Conservation (phyloP, 2,797 vertebrate species). For the Telmatherina bonti region DNA sequence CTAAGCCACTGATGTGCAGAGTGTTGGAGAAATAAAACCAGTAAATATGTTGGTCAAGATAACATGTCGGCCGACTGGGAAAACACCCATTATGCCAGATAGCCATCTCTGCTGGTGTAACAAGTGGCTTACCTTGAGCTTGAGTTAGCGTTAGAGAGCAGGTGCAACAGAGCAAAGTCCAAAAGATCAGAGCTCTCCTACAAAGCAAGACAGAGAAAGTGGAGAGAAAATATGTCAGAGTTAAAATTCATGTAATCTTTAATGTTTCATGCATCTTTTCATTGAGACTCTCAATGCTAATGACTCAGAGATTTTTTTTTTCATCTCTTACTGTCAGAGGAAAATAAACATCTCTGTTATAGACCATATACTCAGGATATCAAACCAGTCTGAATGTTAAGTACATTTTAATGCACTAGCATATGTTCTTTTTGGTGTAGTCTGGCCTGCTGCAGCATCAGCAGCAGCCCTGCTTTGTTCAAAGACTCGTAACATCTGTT, state of each 20-base stretch:
- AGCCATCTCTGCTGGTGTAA: not conserved
- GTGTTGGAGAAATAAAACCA: too few species aligned
- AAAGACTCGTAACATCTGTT: conserved; percentile 61
- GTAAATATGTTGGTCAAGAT: too few species aligned
- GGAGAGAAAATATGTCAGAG: not conserved
- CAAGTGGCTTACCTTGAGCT: conserved; percentile 90
- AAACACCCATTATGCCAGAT: too few species aligned
- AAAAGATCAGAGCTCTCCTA: conserved; percentile 93
- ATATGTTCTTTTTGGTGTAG: conserved; percentile 1
- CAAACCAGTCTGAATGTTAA: not conserved
- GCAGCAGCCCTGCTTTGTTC: conserved; percentile 21
- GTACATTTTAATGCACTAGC: not conserved
- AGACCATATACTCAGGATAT: not conserved
- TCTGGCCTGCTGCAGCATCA: conserved; percentile 16
- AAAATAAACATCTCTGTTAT: too few species aligned
- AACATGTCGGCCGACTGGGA: too few species aligned
- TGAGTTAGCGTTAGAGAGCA: conserved; percentile 89
- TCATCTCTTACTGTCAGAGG: too few species aligned
- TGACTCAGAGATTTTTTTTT: not conserved
- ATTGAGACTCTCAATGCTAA: not conserved
- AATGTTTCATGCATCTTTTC: not conserved
- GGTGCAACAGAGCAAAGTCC: conserved; percentile 88
- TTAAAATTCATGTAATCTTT: not conserved
- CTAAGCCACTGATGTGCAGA: too few species aligned
- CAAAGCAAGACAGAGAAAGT: conserved; percentile 50